Evolutionary conservation across 2,113 vertebrate species (phyloP).

Genomic region (Cardinalis cardinalis): DNA sequence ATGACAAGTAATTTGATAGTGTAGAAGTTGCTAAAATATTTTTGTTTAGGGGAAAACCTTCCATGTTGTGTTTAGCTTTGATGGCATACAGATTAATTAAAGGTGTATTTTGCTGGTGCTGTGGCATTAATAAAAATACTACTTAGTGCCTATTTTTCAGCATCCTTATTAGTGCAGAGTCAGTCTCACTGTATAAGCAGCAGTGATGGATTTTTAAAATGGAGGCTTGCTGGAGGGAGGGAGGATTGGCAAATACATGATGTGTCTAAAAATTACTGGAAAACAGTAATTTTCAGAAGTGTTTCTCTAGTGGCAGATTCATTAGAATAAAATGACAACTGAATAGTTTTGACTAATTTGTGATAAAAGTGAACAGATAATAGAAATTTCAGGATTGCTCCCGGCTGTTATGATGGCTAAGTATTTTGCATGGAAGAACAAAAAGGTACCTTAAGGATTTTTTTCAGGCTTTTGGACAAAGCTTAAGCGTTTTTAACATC

Average conservation of each 20-base stretch:
- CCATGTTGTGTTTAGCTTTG: not conserved
- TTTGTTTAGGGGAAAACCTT: not conserved
- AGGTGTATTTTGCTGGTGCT: not conserved
- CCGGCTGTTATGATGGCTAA: not conserved
- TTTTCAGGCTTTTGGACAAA: not conserved
- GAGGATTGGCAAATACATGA: not conserved
- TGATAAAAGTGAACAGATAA: not conserved
- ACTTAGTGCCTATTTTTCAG: not conserved
- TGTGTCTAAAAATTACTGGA: not conserved
- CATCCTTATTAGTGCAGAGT: not conserved
- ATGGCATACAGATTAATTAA: not conserved
- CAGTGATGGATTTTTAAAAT: not conserved
- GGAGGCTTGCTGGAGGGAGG: not conserved
- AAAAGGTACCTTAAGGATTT: not conserved
- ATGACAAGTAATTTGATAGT: not conserved
- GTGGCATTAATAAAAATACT: not conserved
- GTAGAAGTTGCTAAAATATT: not conserved
- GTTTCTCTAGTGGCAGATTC: not conserved
- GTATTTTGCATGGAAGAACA: constrained; percentile 23
- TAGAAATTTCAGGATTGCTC: not conserved
- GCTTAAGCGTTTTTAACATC: constrained; percentile 53
- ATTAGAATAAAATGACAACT: not conserved
- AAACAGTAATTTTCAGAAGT: not conserved
- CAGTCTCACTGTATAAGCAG: not conserved
- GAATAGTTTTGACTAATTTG: not conserved